Conservation (phyloP, 2,113 vertebrate species). For the Bostrychus sinensis region DNA sequence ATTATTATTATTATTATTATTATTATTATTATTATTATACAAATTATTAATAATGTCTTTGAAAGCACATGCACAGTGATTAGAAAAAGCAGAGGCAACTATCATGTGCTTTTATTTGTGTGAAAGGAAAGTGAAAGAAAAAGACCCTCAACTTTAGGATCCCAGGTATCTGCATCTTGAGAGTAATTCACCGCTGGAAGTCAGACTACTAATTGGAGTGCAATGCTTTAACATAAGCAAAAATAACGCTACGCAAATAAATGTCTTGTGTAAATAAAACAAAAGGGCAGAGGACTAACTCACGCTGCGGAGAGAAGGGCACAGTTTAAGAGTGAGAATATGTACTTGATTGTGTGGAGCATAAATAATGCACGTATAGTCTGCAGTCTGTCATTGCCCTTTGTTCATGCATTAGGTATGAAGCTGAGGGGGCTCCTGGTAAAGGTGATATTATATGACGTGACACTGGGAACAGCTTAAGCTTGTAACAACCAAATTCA, state of each 20-base stretch:
- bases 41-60: too few relatives aligned
- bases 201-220: background rate
- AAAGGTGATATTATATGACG: constrained; percentile 57
- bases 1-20: background rate
- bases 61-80: too few relatives aligned
- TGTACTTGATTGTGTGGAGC: constrained; percentile 56
- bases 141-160: too few relatives aligned
- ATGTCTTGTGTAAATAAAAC: constrained; percentile 32
- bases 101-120: too few relatives aligned
- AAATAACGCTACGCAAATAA: constrained; percentile 10
- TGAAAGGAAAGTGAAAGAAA: too few relatives aligned
- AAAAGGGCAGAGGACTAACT: constrained; percentile 27
- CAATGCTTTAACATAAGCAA: background rate
- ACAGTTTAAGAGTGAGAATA: constrained; percentile 45
- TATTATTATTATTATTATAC: background rate
- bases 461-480: constrained; percentile 40
- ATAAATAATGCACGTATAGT: constrained; percentile 73
- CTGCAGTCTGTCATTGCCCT: constrained; percentile 65
- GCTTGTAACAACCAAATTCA: constrained; percentile 39
- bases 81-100: too few relatives aligned
- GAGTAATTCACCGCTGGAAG: background rate
- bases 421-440: constrained; percentile 45
- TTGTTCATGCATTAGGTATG: constrained; percentile 70
- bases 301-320: constrained; percentile 34
- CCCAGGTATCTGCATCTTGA: too few relatives aligned